A percentile compares a stretch with the other conserved stretches of the same genome.
Conservation (phyloP, 2,113 vertebrate species). For the Tichodroma muraria region DNA sequence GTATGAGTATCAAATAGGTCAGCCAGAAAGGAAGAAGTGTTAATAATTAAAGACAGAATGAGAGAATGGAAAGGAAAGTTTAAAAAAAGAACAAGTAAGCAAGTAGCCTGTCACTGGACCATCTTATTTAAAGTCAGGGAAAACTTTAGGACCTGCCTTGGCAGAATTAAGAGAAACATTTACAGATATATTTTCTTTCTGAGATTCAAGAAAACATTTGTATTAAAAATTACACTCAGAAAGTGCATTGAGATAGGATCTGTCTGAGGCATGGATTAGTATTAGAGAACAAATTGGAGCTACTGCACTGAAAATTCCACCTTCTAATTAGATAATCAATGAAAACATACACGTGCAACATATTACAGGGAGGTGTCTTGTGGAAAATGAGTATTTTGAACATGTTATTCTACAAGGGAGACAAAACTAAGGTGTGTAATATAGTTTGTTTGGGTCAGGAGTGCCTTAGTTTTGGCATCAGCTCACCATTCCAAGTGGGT, state of each 20-base stretch:
- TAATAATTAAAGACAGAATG: slow-evolving; percentile 52
- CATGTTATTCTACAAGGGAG: neutral
- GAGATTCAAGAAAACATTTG: neutral
- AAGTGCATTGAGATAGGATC: neutral
- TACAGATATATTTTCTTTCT: neutral
- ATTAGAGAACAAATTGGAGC: neutral
- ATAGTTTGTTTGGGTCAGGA: neutral
- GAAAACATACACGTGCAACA: neutral
- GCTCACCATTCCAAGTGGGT: rapidly evolving
- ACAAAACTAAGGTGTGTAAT: neutral
- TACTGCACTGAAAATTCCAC: neutral
- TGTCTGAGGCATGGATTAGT: neutral
- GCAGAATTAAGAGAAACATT: neutral
- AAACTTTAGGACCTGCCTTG: neutral
- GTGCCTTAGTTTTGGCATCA: neutral
- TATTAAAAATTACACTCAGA: neutral
- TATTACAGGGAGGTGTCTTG: neutral
- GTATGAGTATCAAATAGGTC: slow-evolving; percentile 37
- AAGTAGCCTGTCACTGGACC: neutral
- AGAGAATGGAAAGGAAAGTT: slow-evolving; percentile 49
- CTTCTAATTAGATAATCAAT: neutral
- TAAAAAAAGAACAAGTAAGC: slow-evolving; percentile 38
- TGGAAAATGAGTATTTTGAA: neutral
- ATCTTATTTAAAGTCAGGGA: neutral
- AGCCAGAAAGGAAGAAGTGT: slow-evolving; percentile 46